Base-by-base conservation (phyloP, 64 coral and sea anemone genomes). In the Orbicella faveolata region DNA sequence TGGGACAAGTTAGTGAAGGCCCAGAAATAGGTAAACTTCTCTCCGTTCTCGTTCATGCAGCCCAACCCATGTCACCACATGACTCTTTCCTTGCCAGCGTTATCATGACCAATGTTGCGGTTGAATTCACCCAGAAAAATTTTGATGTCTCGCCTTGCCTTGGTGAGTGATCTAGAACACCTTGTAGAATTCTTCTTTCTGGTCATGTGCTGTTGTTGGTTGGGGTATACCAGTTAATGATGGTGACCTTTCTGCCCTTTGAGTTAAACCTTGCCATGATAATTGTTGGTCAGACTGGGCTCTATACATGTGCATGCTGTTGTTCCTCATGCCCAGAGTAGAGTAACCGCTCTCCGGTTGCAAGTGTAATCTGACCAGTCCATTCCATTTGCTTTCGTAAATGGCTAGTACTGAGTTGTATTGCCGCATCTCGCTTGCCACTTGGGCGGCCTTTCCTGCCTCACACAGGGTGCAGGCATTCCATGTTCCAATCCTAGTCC, bases 91-190 rank as follows among this genome's bases (percentile, higher is more conserved):
- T 26, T 74, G 72, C 34, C 34, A 7, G 72, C 34, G 72, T 74
- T 74, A 57, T 65, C 33, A 66, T 11, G 21, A 61, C 81, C 61
- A 34, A 84, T 61, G 35, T 84, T 84, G 23, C 30, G 55, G 54
- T 83, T 83, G n/a, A 83, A 23, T 55, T 83, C 80, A 25, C 61
- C 80, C 53, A 83, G 15, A 17, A 83, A 57, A 37, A 83, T 83
- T 63, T 83, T 83, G 17, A 83, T 62, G 30, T 30, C 30, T 30
- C 30, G 30, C 30, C 30, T 30, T 30, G 30, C 30, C 30, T 30
- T 30, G 30, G 30, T 30, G 30, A 30, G 30, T 83, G 23, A 63
- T 59, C 80, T 35, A 83, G 14, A 34, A 64, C 63, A 63, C 35
- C 34, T 65, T 51, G 36, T 83, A 63, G 34, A 65, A 83, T 83